Evolutionary conservation across 1,140 invertebrate species (phyloP).

Genomic region (Scaptomyza pallida): DNA sequence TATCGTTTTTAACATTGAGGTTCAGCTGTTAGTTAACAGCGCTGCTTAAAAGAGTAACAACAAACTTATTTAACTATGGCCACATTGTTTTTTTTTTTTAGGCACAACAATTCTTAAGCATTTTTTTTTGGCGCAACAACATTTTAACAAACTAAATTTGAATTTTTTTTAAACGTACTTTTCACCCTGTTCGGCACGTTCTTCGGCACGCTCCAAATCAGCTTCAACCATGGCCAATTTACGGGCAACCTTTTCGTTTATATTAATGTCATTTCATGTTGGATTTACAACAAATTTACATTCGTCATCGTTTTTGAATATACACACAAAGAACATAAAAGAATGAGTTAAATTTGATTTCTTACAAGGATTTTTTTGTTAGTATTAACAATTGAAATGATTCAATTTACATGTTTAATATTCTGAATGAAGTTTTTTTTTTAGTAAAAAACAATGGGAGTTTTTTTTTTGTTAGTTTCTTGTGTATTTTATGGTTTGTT

Average conservation of each 20-base stretch:
- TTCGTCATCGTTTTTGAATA: conserved; percentile 37
- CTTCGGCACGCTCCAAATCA: conserved; percentile 99
- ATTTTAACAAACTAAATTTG: conserved; percentile 24
- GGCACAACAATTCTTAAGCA: conserved; percentile 51
- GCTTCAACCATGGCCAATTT: conserved; percentile 99
- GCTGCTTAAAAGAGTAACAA: conserved; percentile 33
- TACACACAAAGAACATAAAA: conserved; percentile 65
- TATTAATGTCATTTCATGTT: conserved; percentile 50
- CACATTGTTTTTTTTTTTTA: conserved; percentile 34
- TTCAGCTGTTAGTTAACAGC: conserved; percentile 36
- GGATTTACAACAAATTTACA: conserved; percentile 42
- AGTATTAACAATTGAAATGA: conserved; percentile 18
- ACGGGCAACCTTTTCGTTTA: conserved; percentile 97
- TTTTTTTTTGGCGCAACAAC: conserved; percentile 44
- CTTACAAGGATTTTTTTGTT: conserved; percentile 25
- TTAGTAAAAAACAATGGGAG: conserved; percentile 27
- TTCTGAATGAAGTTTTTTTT: conserved; percentile 11
- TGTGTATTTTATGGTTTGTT: conserved; percentile 5
- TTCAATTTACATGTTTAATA: conserved; percentile 18
- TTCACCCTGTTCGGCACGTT: conserved; percentile 99
- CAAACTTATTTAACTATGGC: conserved; percentile 43
- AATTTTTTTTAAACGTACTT: conserved; percentile 91
- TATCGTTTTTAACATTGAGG: conserved; percentile 37
- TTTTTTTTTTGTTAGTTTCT: conserved; percentile 19
- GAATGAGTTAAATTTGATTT: conserved; percentile 62